Evolutionary conservation across 2,888 invertebrate genomes (phyloP).

Genomic region (Rhaphigaster nebulosa): DNA sequence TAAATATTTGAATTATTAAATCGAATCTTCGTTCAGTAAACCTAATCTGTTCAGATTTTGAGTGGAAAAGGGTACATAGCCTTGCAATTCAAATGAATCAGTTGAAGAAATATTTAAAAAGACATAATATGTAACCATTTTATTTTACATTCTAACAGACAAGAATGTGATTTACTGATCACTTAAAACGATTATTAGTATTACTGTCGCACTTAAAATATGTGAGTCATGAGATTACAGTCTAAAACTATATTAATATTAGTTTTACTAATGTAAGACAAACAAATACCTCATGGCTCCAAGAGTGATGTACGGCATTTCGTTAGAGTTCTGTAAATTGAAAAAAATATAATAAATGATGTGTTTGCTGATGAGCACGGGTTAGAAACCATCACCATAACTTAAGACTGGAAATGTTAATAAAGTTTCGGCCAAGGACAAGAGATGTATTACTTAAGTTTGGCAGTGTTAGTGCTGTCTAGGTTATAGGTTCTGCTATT

Average conservation of each 20-base stretch:
- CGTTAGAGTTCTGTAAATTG: slow-evolving; percentile 20
- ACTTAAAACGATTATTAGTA: not conserved
- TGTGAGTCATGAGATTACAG: no score
- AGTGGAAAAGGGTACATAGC: no score
- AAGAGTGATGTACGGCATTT: slow-evolving; percentile 32
- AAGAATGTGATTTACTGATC: no score
- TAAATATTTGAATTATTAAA: no score
- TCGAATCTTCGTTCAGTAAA: no score
- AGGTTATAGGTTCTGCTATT: not conserved
- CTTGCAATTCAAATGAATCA: no score
- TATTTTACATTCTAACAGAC: no score
- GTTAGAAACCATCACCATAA: slow-evolving; percentile 24
- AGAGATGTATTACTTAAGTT: not conserved
- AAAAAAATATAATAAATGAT: slow-evolving; percentile 32
- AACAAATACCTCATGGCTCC: not conserved
- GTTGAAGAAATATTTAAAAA: no score
- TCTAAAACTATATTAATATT: not conserved
- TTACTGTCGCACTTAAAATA: not conserved
- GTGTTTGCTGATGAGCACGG: not conserved
- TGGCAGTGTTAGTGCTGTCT: not conserved
- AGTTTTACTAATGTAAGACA: not conserved
- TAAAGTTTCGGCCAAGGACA: not conserved
- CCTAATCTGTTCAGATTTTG: no score
- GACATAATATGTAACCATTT: no score
- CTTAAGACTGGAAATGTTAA: not conserved